Base-by-base conservation (phyloP, 2,113 vertebrate genomes). In the Takifugu bimaculatus region DNA sequence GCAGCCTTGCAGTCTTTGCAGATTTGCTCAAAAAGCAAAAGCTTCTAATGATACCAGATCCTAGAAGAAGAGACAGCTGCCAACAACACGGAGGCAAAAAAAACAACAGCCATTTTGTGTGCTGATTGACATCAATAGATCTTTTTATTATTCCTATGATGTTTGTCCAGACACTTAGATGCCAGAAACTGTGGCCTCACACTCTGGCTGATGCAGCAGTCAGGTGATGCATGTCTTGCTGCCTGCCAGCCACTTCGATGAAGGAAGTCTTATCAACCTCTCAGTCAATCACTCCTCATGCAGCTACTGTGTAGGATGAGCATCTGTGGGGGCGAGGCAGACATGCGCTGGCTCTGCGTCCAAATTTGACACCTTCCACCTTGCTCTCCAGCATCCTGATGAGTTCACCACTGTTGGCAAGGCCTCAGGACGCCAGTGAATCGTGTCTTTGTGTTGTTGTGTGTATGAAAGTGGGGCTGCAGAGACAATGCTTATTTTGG, bases 201-300 rank as follows among this genome's bases (percentile, higher is more conserved):
- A 78, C 84, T 73, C 83, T 79, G 85, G 85, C 85, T 88, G 84
- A 87, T 84, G 82, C 82, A 77, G 87, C 82, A 82, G 72, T 82
- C 80, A 82, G 83, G 81, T 77, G 81, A 70, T 72, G 73, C 65
- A 76, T 43, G 74, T 68, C 64, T 71, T n/a, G 7, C 63, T 77
- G 74, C 66, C 76, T 85, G 85, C 84, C 84, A 89, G 83, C 85
- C 87, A 88, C 79, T 85, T 88, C 85, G 83, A 74, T 73, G 69
- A 58, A 75, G 81, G 71, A 79, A 45, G 71, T 81, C 81, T 77
- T 75, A 82, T 84, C 74, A 74, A 69, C 64, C 81, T 67, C 74
- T 73, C 84, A 81, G 81, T 88, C 87, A 85, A 80, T 87, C 87
- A 86, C 66, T 69, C 58, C 64, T 59, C 59, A 27, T 75, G 55